These are phyloP conservation scores for Penaeus monodon DNA, from an alignment of 2,888 invertebrate genomes.

Conservation along the genomic window DNA sequence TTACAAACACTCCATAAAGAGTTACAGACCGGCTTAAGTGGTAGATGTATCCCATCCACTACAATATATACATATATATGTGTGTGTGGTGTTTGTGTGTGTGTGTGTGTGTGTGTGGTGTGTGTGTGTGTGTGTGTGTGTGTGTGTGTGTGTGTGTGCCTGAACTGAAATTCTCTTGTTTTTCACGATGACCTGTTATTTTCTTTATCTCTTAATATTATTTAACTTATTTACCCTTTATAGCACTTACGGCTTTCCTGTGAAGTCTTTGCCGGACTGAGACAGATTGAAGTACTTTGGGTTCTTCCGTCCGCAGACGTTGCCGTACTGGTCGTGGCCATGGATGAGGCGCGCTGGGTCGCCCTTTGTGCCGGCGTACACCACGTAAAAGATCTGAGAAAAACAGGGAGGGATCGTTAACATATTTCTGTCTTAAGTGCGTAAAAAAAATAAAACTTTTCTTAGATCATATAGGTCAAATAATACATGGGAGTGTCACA, in stretches of 20 bases:
- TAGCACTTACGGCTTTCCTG: slow-evolving; percentile 43
- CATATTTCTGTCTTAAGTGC: background rate
- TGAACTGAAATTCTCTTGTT: too few species aligned
- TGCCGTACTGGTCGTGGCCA: slow-evolving; percentile 78
- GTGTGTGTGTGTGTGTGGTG: too few species aligned
- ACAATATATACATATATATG: too few species aligned
- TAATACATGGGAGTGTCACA: slow-evolving; percentile 66
- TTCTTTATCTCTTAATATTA: too few species aligned
- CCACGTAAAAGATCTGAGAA: slow-evolving; percentile 69
- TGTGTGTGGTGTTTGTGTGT: too few species aligned
- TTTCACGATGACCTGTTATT: too few species aligned
- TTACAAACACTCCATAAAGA: too few species aligned
- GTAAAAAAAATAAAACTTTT: background rate
- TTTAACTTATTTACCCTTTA: background rate
- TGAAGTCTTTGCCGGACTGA: slow-evolving; percentile 50
- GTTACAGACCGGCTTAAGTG: too few species aligned
- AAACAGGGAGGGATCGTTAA: slow-evolving; percentile 41
- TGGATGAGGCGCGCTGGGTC: slow-evolving; percentile 75
- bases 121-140: too few species aligned
- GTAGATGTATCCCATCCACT: too few species aligned
- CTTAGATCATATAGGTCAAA: background rate
- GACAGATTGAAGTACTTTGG: slow-evolving; percentile 14
- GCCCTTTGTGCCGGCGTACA: slow-evolving; percentile 73
- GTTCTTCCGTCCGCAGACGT: slow-evolving; percentile 76
- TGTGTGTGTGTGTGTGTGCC: too few species aligned